Evolutionary conservation across 2,888 invertebrate species (phyloP), one percentile per base, ranked within the genome.

Genomic region (Aphodius sticticus): DNA sequence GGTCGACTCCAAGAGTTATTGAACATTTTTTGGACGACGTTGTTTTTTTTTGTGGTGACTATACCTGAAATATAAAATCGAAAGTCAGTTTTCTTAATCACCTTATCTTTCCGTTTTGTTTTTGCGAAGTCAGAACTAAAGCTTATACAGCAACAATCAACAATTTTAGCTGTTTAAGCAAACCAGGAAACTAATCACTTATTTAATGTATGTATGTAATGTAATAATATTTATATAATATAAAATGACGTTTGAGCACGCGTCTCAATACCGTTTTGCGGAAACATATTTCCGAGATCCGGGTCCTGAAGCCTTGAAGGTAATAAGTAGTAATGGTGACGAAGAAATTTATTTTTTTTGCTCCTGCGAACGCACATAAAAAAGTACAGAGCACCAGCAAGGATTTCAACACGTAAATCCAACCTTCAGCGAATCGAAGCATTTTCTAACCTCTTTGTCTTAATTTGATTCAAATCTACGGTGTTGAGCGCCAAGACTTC

Each of bases 401-500:
- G 53, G 53, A 53, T 53, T 53, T 53, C 53, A 53, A 53, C 53
- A 53, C 53, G 6, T 53, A 53, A 53, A 53, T 53, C 53, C 53
- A 53, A 53, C 53, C 53, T 53, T 53, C 2, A 12, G 12, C 53
- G 9, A 53, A 53, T 53, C 53, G 53, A 53, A 53, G 53, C 53
- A 53, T 53, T 53, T 53, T 53, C 53, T 53, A 53, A 53, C 53
- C 53, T 53, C 53, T 53, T 53, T 53, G 53, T 53, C 53, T 53
- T 53, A 53, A 53, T 53, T 53, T 53, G 53, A 53, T 53, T 53
- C 53, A 53, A 53, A 53, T 53, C 9, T 53, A 53, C 53, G 53
- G 53, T 53, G 3, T 53, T 53, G 53, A 5, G 53, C 12, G 53
- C 53, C 9, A 53, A 53, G 53, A 53, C 53, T 53, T 53, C 53